Evolutionary conservation across 2,888 invertebrate species (phyloP).

Genomic region (Epirrita christyi): DNA sequence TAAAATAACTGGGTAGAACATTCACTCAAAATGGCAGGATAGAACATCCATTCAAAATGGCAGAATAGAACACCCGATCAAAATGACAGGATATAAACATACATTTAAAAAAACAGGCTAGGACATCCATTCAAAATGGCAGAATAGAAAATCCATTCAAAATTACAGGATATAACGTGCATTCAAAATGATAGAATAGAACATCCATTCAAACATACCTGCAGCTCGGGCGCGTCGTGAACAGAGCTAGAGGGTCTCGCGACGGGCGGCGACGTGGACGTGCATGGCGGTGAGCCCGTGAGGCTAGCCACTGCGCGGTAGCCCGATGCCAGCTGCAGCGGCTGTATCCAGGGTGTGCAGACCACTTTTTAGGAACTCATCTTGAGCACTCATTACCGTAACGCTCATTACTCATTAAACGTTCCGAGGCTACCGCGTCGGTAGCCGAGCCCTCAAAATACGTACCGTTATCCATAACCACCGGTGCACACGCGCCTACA

Average conservation of each 20-base stretch:
- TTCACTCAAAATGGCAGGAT: too few relatives aligned
- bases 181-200: too few relatives aligned
- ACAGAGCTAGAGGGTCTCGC: conserved; percentile 19
- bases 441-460: conserved; percentile 13
- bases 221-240: conserved; percentile 30
- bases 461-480: not conserved
- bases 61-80: too few relatives aligned
- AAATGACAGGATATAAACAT: too few relatives aligned
- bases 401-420: too few relatives aligned
- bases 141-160: too few relatives aligned
- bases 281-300: conserved; percentile 46
- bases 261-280: conserved; percentile 30
- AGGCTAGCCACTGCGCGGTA: conserved; percentile 68
- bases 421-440: not conserved
- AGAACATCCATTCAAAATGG: too few relatives aligned
- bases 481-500: not conserved
- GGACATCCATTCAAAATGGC: too few relatives aligned
- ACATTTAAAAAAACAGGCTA: too few relatives aligned
- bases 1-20: too few relatives aligned
- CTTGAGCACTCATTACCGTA: conserved; percentile 3
- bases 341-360: conserved; percentile 51
- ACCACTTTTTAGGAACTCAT: conserved; percentile 8
- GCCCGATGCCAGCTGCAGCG: conserved; percentile 65
- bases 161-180: too few relatives aligned
- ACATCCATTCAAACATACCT: conserved; percentile 22